Evolutionary conservation across 2,113 vertebrate genomes (phyloP).

Genomic region (Oreochromis aureus): DNA sequence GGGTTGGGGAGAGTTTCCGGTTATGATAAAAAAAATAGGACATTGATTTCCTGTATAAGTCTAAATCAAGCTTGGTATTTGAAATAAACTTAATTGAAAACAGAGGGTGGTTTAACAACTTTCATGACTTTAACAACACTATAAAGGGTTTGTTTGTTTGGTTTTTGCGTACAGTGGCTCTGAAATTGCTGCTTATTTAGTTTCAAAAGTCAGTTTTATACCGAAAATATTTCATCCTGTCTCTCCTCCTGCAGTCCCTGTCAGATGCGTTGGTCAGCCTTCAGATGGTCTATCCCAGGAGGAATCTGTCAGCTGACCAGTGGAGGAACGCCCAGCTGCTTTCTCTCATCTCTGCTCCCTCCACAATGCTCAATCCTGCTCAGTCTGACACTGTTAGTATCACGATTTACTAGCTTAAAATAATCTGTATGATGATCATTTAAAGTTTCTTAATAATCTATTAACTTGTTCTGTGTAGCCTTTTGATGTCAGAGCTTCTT

Average conservation of each 20-base stretch:
- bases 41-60: not conserved
- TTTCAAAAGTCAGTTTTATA: not conserved
- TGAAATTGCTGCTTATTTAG: not conserved
- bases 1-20: fast-evolving
- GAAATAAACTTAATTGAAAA: not conserved
- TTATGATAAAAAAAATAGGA: not conserved
- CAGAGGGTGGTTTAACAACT: not conserved
- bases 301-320: slow-evolving; percentile 96
- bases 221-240: fast-evolving
- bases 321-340: slow-evolving; percentile 98
- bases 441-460: not conserved
- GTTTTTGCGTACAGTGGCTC: not conserved
- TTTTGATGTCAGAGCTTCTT: not conserved
- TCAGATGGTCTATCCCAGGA: slow-evolving; percentile 96
- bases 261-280: slow-evolving; percentile 94
- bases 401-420: fast-evolving
- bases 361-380: slow-evolving; percentile 97
- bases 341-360: slow-evolving; percentile 95
- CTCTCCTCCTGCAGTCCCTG: slow-evolving; percentile 77
- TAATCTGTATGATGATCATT: not conserved
- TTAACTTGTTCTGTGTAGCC: not conserved
- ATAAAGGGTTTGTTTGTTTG: not conserved
- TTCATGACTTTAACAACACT: not conserved
- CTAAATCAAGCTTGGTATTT: not conserved
- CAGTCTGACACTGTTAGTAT: slow-evolving; percentile 87